Base-by-base conservation (phyloP, 23 tunicate genomes). In the Phallusia fumigata region DNA sequence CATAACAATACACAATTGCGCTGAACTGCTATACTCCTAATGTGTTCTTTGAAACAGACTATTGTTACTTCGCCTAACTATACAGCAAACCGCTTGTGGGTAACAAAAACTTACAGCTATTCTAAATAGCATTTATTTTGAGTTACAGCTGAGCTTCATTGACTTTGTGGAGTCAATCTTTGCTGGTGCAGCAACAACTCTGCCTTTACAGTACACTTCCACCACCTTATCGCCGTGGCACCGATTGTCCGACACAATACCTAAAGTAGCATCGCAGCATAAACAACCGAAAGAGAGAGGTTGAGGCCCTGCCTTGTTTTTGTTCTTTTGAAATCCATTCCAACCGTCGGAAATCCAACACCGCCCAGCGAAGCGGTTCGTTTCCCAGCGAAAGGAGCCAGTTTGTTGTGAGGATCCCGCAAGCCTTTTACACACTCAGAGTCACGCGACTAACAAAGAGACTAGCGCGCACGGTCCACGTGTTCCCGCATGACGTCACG, bases 381-480 rank as follows among this genome's bases (percentile, higher is more conserved):
- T 5, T 58, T 21, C 15, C 16, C 69, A 58, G 1, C 69, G 69
- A 58, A 21, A 58, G 28, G 47, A 40, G 47, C 15, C 26, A 22
- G 69, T 58, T 58, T 58, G 69, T 58, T 58, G 16, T 58, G 26
- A 6, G 15, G 69, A 24, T 24, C 11, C 69, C 26, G 11, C 69
- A 5, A 3, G 69, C 69, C 69, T 58, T 58, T 58, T 51, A 51
- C 69, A 21, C 69, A 58, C 69, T 22, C 69, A 24, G 69, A 58
- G 69, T 58, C 69, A 58, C 69, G 69, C 69, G 69, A 11, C 16
- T 21, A 58, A 58, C 69, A 58, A 58, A 58, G 69, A 58, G 58
- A 51, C 18, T 15, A 51, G 58, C 58, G 69, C 69, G 69, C 69
- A 24, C 69, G 28, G 15, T 58, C 69, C 69, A 58, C 69, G 69